Base-by-base conservation (phyloP, 2,888 invertebrate genomes). In the Aplocera efformata region DNA sequence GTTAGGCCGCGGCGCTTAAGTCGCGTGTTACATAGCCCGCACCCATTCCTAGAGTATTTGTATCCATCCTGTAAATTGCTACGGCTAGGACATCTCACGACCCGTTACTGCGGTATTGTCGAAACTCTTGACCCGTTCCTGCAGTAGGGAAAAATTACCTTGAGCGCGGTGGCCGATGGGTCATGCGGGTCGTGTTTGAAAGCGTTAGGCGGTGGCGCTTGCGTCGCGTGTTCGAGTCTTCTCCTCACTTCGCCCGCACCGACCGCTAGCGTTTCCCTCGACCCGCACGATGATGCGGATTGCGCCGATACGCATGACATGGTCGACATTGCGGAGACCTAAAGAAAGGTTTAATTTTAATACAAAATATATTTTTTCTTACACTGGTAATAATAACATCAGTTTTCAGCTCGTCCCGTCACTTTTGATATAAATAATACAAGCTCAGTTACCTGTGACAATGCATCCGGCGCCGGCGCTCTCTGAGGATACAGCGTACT, bases 131-230 rank as follows among this genome's bases (percentile, higher is more conserved):
- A n/a, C n/a, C n/a, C n/a, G n/a, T n/a, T n/a, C n/a, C n/a, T n/a
- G n/a, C n/a, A n/a, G n/a, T 25, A 20, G 9, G 10, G 8, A 37
- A 11, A 10, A 10, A 24, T 21, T 53, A 92, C 92, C 90, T 98
- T 98, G 29, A 99, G 90, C 3, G 98, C 98, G 1, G 98, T 96
- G 1, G 99, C 99, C 26, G 98, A 98, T 0, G 99, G 99, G 88
- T 99, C 99, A 65, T 98, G 97, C 0, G 98, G 98, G 86, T 99
- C 98, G 67, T 98, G 94, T 63, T 94, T 91, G 75, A 96, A 96
- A 9, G 94, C 92, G 65, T 92, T 92, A 64, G 70, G 90, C 67
- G 80, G 84, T 41, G 76, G 81, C 56, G 82, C 84, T 37, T 78
- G 81, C n/a, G 83, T 88, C 23, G 95, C 95, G 78, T 96, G 95